Percentiles rank a stretch among this genome's conserved stretches.
Conservation (phyloP, 2,888 invertebrate genomes). For the Torymus auratus region DNA sequence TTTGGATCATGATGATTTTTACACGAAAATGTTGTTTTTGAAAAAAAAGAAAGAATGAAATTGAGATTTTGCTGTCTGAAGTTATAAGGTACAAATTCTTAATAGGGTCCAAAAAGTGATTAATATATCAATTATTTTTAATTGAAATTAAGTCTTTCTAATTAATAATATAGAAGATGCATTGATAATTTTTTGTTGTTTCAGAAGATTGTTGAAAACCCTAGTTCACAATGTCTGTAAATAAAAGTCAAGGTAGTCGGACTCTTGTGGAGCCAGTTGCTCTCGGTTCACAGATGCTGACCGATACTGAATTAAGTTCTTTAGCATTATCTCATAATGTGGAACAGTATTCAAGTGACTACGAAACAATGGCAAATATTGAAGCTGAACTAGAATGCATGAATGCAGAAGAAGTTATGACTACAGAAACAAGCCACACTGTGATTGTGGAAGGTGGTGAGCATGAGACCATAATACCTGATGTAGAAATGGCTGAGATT, state of each 20-base stretch:
- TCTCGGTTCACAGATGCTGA: constrained; percentile 67
- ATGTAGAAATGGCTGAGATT: constrained; percentile 73
- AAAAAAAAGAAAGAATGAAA: not conserved
- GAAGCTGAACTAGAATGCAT: constrained; percentile 76
- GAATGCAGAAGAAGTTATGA: constrained; percentile 74
- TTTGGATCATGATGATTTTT: constrained; percentile 8
- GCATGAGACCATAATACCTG: constrained; percentile 67
- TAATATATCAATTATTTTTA: no score
- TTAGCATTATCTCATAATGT: constrained; percentile 67
- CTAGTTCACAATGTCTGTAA: constrained; percentile 68
- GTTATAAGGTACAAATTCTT: not conserved
- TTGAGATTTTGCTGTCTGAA: not conserved
- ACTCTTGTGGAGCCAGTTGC: constrained; percentile 69
- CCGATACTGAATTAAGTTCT: constrained; percentile 71
- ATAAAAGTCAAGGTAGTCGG: constrained; percentile 68
- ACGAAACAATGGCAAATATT: constrained; percentile 76
- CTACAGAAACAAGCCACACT: constrained; percentile 67
- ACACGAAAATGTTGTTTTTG: not conserved
- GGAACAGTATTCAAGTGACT: constrained; percentile 73
- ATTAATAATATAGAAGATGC: no score
- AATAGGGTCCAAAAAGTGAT: not conserved
- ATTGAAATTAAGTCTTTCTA: no score
- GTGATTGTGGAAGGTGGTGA: constrained; percentile 25
- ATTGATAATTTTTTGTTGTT: constrained; percentile 22
- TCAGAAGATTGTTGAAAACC: constrained; percentile 32